A percentile compares a stretch with the other conserved stretches of the same genome.
Conservation (phyloP, 2,113 vertebrate species). For the Gambusia holbrooki region DNA sequence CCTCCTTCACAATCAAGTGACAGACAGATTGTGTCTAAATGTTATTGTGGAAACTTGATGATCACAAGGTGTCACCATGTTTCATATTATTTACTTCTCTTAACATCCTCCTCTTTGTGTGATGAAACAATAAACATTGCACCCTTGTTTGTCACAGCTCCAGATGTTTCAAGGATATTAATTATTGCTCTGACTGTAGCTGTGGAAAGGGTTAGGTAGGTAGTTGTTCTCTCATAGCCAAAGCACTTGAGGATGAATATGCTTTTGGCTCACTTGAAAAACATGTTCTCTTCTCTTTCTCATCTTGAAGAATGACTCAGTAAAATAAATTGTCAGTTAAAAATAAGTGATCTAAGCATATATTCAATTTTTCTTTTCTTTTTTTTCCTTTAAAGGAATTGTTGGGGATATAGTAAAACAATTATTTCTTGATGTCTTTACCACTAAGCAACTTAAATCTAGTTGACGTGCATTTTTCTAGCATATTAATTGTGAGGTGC, state of each 20-base stretch:
- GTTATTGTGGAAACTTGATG: background rate
- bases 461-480: background rate
- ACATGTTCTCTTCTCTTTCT: too few relatives aligned
- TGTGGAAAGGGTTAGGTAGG: background rate
- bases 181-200: background rate
- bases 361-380: background rate
- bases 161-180: background rate
- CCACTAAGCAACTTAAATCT: background rate
- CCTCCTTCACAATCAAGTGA: background rate
- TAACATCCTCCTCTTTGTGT: background rate
- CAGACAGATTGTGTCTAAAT: background rate
- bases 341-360: background rate
- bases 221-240: too few relatives aligned
- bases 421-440: background rate
- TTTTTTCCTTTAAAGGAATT: background rate
- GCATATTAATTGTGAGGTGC: background rate
- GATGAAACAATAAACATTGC: background rate
- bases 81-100: too few relatives aligned
- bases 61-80: too few relatives aligned
- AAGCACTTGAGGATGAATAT: too few relatives aligned
- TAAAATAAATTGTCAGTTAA: background rate
- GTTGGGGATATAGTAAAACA: too few relatives aligned
- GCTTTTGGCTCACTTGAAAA: too few relatives aligned
- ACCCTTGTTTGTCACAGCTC: background rate
- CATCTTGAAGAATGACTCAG: too few relatives aligned